Conservation (phyloP, 2,888 invertebrate genomes). For the Zelleria hepariella region DNA sequence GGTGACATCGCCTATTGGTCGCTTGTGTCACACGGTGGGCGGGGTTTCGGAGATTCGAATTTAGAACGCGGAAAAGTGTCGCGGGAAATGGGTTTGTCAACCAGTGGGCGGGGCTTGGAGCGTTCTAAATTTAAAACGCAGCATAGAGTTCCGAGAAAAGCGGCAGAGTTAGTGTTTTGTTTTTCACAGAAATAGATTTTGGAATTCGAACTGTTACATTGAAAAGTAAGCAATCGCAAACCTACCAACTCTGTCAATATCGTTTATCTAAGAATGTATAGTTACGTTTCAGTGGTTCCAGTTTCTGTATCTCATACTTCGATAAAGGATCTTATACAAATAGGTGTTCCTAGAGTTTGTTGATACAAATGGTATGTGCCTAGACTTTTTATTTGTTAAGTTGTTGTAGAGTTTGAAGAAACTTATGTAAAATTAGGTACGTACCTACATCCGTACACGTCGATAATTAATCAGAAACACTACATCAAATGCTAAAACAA, state of each 20-base stretch:
- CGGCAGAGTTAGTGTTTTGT: background rate
- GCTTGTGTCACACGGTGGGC: conserved; percentile 52
- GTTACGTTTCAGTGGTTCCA: too few species aligned
- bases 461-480: background rate
- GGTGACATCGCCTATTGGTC: conserved; percentile 62
- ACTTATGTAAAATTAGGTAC: background rate
- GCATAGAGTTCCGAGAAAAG: background rate
- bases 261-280: too few species aligned
- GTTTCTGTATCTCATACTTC: too few species aligned
- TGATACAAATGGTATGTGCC: too few species aligned
- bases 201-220: too few species aligned
- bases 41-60: conserved; percentile 36
- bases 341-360: too few species aligned
- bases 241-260: too few species aligned
- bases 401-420: too few species aligned
- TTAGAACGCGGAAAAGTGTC: conserved; percentile 17
- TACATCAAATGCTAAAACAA: background rate
- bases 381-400: too few species aligned
- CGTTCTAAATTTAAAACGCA: background rate
- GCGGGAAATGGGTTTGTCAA: conserved; percentile 34
- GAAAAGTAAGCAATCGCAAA: too few species aligned
- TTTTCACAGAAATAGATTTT: background rate
- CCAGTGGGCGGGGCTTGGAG: conserved; percentile 30
- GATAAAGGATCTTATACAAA: too few species aligned
- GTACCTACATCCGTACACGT: background rate